Evolutionary conservation across 2,888 invertebrate species (phyloP).

Genomic region (Calameuta filiformis): DNA sequence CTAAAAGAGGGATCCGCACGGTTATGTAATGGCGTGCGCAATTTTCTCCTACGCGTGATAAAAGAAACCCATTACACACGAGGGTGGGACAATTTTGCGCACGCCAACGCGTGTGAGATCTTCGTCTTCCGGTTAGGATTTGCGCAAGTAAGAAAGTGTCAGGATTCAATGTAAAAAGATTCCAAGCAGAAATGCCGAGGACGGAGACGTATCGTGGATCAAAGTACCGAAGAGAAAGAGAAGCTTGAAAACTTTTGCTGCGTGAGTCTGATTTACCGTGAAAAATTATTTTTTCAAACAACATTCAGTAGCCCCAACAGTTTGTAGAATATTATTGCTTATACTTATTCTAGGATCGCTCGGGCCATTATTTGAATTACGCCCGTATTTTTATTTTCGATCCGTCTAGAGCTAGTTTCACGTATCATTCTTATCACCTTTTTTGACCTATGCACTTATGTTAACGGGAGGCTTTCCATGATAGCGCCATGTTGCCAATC

Average conservation of each 20-base stretch:
- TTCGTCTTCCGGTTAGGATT: neutral
- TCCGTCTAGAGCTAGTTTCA: constrained; percentile 7
- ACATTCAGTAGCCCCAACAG: constrained; percentile 26
- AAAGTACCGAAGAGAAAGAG: constrained; percentile 13
- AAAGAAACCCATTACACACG: neutral
- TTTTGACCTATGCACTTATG: constrained; percentile 11
- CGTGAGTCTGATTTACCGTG: constrained; percentile 24
- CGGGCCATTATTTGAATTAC: constrained; percentile 1
- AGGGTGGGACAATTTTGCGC: neutral
- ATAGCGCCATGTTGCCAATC: neutral
- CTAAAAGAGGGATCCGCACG: constrained; percentile 14
- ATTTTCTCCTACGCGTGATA: neutral
- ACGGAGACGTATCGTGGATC: neutral
- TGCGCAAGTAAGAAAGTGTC: neutral
- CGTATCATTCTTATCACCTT: constrained; percentile 19
- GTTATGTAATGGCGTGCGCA: constrained; percentile 12
- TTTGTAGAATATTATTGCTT: constrained; percentile 22
- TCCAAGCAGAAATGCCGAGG: neutral
- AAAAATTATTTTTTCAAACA: constrained; percentile 38
- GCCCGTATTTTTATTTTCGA: constrained; percentile 4
- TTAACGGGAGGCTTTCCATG: constrained; percentile 8
- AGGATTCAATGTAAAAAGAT: neutral
- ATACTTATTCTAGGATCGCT: constrained; percentile 15
- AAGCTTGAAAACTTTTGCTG: neutral
- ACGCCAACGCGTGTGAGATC: neutral